These are phyloP conservation scores for Anas acuta DNA, from an alignment of 2,797 vertebrate genomes.

Conservation along the genomic window DNA sequence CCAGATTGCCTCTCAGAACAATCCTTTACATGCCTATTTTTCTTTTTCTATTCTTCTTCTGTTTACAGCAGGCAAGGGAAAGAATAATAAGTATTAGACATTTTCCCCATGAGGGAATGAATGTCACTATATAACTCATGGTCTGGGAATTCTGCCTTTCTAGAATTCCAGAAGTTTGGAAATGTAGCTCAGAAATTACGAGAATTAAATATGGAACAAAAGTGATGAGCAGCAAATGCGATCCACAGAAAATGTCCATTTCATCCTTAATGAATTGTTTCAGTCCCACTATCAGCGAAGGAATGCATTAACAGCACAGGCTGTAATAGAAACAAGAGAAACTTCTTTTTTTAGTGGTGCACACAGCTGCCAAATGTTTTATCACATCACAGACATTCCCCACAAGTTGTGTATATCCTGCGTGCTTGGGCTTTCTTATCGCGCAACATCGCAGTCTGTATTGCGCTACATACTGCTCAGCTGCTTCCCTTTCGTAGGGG, in stretches of 20 bases:
- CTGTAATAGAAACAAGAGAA: slow-evolving; percentile 27
- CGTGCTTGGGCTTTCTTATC: slow-evolving; percentile 49
- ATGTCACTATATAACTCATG: background rate
- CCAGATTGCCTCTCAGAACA: background rate
- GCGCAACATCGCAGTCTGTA: background rate
- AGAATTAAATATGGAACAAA: background rate
- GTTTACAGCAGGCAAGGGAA: background rate
- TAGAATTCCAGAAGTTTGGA: background rate
- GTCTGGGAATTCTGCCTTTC: background rate
- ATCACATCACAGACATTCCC: slow-evolving; percentile 59
- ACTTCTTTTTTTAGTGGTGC: slow-evolving; percentile 6
- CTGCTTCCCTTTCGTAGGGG: slow-evolving; percentile 10
- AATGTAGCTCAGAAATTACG: background rate
- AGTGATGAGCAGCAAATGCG: background rate
- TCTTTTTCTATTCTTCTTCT: background rate
- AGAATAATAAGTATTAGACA: background rate
- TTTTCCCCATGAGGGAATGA: background rate
- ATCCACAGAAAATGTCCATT: background rate
- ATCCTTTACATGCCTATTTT: background rate
- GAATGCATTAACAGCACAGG: slow-evolving; percentile 27
- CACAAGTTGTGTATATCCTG: background rate
- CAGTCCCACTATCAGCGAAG: background rate
- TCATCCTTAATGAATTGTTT: background rate
- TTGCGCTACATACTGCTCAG: slow-evolving; percentile 3
- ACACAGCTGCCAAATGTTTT: slow-evolving; percentile 47